Evolutionary conservation across 2,113 vertebrate species (phyloP).

Genomic region (Trinectes maculatus): DNA sequence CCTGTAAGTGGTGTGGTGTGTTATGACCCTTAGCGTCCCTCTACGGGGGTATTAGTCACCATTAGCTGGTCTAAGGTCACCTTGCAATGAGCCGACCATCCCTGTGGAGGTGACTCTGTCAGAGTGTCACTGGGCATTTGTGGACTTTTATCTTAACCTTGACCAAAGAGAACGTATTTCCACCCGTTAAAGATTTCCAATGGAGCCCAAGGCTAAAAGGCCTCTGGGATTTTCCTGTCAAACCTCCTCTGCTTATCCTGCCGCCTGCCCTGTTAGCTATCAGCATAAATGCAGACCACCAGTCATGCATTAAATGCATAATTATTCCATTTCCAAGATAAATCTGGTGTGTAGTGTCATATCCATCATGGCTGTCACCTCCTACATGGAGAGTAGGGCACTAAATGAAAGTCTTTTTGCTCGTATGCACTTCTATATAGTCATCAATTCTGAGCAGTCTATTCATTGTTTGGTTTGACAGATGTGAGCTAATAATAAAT

Average conservation of each 20-base stretch:
- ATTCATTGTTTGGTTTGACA: constrained; percentile 90
- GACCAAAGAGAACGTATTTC: constrained; percentile 78
- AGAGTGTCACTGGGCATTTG: constrained; percentile 67
- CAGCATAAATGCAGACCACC: constrained; percentile 88
- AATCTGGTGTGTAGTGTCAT: constrained; percentile 87
- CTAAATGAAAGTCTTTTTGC: constrained; percentile 91
- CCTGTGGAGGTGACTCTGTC: constrained; percentile 66
- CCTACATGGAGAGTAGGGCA: constrained; percentile 84
- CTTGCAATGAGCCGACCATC: constrained; percentile 69
- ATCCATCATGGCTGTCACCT: constrained; percentile 91
- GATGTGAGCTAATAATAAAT: constrained; percentile 86
- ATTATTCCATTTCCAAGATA: constrained; percentile 95
- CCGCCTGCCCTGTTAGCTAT: constrained; percentile 75
- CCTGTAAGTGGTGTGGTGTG: constrained; percentile 65
- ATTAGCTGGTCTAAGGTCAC: constrained; percentile 80
- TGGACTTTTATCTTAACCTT: constrained; percentile 78
- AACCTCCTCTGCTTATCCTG: constrained; percentile 64
- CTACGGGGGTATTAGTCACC: constrained; percentile 71
- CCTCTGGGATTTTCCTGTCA: constrained; percentile 61
- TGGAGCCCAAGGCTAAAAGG: constrained; percentile 44
- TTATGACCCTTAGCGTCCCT: constrained; percentile 62
- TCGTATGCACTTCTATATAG: constrained; percentile 89
- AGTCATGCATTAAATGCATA: constrained; percentile 87
- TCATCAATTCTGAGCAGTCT: constrained; percentile 87
- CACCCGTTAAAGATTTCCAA: constrained; percentile 78